Conservation (phyloP, 2,888 invertebrate species). For the Blera fallax region DNA sequence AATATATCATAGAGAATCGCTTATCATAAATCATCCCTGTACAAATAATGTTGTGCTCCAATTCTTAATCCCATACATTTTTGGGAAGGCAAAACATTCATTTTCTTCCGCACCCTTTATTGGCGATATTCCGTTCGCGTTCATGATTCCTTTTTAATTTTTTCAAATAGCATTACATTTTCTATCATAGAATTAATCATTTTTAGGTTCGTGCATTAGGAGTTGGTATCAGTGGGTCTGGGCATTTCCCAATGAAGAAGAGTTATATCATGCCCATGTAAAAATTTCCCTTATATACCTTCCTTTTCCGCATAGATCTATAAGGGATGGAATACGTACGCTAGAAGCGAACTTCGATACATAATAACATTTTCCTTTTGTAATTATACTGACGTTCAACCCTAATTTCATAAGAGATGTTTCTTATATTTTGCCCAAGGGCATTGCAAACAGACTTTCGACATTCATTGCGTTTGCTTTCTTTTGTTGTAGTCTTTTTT, state of each 20-base stretch:
- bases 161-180: constrained; percentile 7
- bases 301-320: not conserved
- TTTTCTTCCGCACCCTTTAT: not conserved
- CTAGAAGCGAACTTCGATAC: constrained; percentile 24
- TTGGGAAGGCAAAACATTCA: not conserved
- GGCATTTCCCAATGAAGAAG: not conserved
- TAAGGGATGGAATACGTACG: constrained; percentile 21
- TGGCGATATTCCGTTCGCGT: not conserved
- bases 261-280: not conserved
- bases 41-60: not conserved
- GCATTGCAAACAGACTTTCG: constrained; percentile 50
- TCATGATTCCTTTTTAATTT: not conserved
- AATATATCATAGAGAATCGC: not conserved
- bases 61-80: not conserved
- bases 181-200: not conserved
- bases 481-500: constrained; percentile 28
- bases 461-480: constrained; percentile 58
- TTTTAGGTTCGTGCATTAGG: not conserved
- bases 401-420: constrained; percentile 64
- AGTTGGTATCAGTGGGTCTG: not conserved
- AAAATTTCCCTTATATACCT: not conserved
- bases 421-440: constrained; percentile 53
- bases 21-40: not conserved
- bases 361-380: constrained; percentile 55
- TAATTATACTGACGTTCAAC: constrained; percentile 61